phyloP scores from a whole-genome alignment of 2,113 vertebrate genomes.

The Empidonax alnorum region DNA sequence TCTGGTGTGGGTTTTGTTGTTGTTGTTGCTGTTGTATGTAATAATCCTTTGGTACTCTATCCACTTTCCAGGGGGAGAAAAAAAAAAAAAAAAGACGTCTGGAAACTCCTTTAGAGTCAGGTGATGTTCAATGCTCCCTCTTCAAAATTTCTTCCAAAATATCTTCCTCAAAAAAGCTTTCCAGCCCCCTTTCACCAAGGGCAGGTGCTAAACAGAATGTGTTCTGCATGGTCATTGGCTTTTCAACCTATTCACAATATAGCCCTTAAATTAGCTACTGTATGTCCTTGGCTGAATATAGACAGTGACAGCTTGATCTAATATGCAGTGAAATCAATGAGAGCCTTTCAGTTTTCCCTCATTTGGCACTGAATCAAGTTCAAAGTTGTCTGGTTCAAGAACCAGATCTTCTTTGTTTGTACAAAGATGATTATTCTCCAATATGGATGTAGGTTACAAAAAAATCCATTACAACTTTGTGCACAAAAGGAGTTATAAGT shows the following conservation, averaged over 20 bases:
- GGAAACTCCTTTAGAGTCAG: not conserved
- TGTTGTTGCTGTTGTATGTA: not conserved
- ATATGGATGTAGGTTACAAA: constrained; percentile 45
- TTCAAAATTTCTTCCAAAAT: not conserved
- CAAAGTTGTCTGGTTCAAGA: constrained; percentile 23
- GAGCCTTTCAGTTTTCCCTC: constrained; percentile 14
- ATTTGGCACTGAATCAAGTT: constrained; percentile 19
- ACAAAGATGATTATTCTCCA: constrained; percentile 14
- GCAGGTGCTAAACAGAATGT: not conserved
- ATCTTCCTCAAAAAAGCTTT: not conserved
- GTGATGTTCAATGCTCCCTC: not conserved
- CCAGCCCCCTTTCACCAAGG: not conserved
- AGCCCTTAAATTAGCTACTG: constrained; percentile 12
- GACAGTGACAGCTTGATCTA: not conserved
- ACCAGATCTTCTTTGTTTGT: not conserved
- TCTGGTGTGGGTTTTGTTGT: not conserved
- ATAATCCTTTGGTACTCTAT: not conserved
- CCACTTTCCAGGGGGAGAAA: not conserved
- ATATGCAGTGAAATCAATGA: not conserved
- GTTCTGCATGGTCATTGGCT: not conserved
- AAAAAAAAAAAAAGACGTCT: not conserved
- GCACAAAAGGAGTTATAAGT: constrained; percentile 49
- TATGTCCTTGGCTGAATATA: not conserved
- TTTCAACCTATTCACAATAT: not conserved
- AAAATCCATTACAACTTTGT: constrained; percentile 26